Evolutionary conservation across 1,140 invertebrate species (phyloP), one percentile per base, ranked within the genome.

Genomic region (Aphaenogaster ashmeadi): DNA sequence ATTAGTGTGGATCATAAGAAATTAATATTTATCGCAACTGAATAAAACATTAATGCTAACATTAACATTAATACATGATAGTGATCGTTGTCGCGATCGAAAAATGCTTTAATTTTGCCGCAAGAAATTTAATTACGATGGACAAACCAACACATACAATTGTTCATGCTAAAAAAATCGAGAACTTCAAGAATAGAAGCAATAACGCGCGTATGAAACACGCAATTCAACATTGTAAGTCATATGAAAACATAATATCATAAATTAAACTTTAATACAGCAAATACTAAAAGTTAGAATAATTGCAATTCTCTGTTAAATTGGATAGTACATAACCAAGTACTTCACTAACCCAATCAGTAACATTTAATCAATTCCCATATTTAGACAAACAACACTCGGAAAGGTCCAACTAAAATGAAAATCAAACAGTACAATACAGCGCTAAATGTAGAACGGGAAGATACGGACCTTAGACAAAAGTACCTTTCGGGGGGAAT

Each of bases 381-480:
- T 47, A 44, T 56, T 27, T 56, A 66, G 21, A 41, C 50, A 81
- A 81, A 69, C 47, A 81, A 67, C 36, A 5, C 78, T 56, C 9
- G 21, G 15, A 71, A 81, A 21, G n/a, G 15, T 50, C 18, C 27
- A 38, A 21, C 21, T 6, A 33, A 27, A 72, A 72, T 81, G 21
- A 81, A 81, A 81, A 56, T n/a, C 47, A 81, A 81, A 81, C 21
- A 72, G 27, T 36, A 64, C 21, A n/a, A 33, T 27, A 33, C 3
- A 33, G 3, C 41, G 27, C 18, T 44, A 56, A 56, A 18, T 41
- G 18, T 36, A 8, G 8, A 72, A 72, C 8, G 4, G n/a, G 33
- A 74, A 83, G 66, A 67, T 18, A 21, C 27, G 9, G 18, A 58
- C 9, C 18, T 58, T 13, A 21, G 44, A 62, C 38, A 60, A 72